Conservation (phyloP, 2,797 vertebrate genomes). For the Gallirallus australis region DNA sequence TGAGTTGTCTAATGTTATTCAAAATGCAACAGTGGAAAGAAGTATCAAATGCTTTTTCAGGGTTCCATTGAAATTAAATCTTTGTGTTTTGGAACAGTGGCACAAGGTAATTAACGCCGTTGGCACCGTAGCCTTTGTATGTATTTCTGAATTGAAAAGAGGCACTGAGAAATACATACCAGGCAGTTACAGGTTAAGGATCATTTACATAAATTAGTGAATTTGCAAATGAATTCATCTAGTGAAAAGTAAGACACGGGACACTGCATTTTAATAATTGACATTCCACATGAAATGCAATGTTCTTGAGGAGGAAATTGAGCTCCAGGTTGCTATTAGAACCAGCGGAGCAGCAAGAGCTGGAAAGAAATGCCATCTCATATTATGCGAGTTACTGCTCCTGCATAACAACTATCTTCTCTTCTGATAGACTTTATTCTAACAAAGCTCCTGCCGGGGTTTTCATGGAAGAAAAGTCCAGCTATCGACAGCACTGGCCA, state of each 20-base stretch:
- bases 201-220: conserved; percentile 86
- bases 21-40: conserved; percentile 14
- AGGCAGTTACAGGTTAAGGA: conserved; percentile 81
- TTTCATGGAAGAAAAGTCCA: conserved; percentile 50
- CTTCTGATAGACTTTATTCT: conserved; percentile 87
- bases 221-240: conserved; percentile 86
- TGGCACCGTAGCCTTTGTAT: conserved; percentile 20
- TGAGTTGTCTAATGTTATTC: neutral
- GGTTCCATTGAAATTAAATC: conserved; percentile 42
- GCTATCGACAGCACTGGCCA: conserved; percentile 68
- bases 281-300: conserved; percentile 86
- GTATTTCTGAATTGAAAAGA: conserved; percentile 45
- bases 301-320: conserved; percentile 86
- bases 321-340: conserved; percentile 91
- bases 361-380: conserved; percentile 86
- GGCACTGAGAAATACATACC: conserved; percentile 66
- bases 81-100: conserved; percentile 13
- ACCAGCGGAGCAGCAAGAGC: conserved; percentile 84
- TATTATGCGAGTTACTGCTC: conserved; percentile 82
- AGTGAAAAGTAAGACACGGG: conserved; percentile 85
- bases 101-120: conserved; percentile 9
- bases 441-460: conserved; percentile 79
- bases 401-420: conserved; percentile 92
- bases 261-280: conserved; percentile 88
- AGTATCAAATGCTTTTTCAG: neutral